These are phyloP conservation scores for Helicoverpa assulta DNA, from an alignment of 2,888 invertebrate species.

Conservation along the genomic window DNA sequence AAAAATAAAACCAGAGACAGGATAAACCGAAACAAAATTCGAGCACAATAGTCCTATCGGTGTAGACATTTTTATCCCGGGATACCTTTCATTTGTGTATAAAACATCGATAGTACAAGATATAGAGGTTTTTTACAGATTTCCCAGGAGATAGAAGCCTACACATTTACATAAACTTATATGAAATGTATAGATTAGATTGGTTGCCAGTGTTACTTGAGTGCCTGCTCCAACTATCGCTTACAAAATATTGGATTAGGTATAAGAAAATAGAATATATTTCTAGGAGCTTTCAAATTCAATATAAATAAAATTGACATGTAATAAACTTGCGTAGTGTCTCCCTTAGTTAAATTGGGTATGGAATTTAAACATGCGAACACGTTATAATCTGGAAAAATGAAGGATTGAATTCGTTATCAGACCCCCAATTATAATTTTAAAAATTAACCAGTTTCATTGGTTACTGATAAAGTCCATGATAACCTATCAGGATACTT, in stretches of 20 bases:
- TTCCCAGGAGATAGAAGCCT: conserved; percentile 59
- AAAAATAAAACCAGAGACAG: not conserved
- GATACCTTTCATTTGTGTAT: conserved; percentile 46
- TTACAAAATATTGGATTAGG: not conserved
- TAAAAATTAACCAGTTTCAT: too few species aligned
- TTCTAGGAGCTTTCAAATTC: conserved; percentile 3
- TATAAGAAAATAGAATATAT: not conserved
- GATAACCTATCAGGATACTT: too few species aligned
- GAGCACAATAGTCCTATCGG: conserved; percentile 33
- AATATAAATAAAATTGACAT: conserved; percentile 15
- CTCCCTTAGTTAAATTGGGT: too few species aligned
- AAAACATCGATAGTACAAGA: conserved; percentile 55
- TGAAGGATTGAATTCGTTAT: too few species aligned
- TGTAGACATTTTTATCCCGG: conserved; percentile 34
- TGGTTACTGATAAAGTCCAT: too few species aligned
- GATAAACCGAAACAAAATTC: conserved; percentile 11
- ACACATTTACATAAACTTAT: conserved; percentile 58
- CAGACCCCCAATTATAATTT: too few species aligned
- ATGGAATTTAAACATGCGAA: not conserved
- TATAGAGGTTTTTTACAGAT: conserved; percentile 60
- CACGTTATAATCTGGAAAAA: not conserved
- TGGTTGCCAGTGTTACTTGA: conserved; percentile 22
- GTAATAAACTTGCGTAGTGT: too few species aligned
- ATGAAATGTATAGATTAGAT: conserved; percentile 39
- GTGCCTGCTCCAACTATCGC: conserved; percentile 20